Evolutionary conservation across 2,888 invertebrate genomes (phyloP).

Genomic region (Drosophila robusta): DNA sequence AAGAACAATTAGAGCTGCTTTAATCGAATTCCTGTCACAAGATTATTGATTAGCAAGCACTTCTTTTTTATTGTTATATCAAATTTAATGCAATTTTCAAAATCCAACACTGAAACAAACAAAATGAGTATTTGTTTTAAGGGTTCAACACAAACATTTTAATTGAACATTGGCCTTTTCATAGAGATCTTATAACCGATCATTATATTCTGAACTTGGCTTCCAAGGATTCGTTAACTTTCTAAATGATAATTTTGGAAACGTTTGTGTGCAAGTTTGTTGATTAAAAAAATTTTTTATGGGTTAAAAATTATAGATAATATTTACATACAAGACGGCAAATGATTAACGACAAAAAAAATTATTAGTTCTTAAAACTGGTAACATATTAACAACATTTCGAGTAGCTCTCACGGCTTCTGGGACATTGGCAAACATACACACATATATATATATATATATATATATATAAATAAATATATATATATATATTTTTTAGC

Average conservation of each 20-base stretch:
- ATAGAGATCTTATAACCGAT: constrained; percentile 23
- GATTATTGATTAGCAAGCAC: background rate
- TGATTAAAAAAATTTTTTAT: background rate
- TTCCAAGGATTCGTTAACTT: background rate
- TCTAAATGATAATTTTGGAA: background rate
- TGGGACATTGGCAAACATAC: background rate
- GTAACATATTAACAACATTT: constrained; percentile 28
- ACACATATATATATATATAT: background rate
- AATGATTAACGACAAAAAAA: constrained; percentile 6
- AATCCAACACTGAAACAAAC: too few species aligned
- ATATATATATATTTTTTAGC: background rate
- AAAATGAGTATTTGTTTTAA: background rate
- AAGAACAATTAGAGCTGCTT: background rate
- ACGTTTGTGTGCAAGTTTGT: background rate
- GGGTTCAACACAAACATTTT: background rate
- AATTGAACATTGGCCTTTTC: background rate
- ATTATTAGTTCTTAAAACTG: background rate
- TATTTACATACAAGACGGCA: constrained; percentile 17
- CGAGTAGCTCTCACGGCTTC: constrained; percentile 1
- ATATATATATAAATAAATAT: background rate
- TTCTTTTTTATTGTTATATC: too few species aligned
- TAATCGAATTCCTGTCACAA: background rate
- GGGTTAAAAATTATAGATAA: background rate
- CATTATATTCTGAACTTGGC: constrained; percentile 2
- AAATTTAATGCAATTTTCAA: too few species aligned